Conservation (phyloP, 1,140 invertebrate species). For the Samia ricini region DNA sequence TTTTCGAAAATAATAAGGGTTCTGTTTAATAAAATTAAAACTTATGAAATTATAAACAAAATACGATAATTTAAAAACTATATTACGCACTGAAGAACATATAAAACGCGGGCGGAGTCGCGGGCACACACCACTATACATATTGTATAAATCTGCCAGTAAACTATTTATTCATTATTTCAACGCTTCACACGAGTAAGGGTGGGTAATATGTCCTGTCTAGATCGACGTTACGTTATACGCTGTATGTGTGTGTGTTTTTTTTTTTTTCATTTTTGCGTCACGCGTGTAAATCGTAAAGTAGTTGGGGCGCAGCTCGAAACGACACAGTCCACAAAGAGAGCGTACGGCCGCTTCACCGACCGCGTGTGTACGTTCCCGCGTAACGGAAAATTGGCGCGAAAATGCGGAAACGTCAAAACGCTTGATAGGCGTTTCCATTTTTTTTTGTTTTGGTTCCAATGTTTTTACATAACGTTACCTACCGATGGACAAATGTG, state of each 20-base stretch:
- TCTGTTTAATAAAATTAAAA: too few species aligned
- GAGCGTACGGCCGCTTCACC: conserved; percentile 58
- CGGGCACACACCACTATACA: too few species aligned
- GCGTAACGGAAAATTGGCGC: conserved; percentile 66
- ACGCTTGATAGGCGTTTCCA: conserved; percentile 47
- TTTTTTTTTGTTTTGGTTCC: conserved; percentile 31
- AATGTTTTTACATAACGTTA: conserved; percentile 6
- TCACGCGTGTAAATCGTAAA: conserved; percentile 68
- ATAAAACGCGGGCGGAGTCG: too few species aligned
- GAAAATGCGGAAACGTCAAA: conserved; percentile 67
- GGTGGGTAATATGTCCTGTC: conserved; percentile 3
- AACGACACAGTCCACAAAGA: conserved; percentile 53
- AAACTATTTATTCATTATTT: not conserved
- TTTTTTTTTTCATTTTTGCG: conserved; percentile 53
- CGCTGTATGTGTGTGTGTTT: too few species aligned
- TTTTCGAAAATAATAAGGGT: too few species aligned
- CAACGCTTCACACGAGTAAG: not conserved
- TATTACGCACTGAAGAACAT: too few species aligned
- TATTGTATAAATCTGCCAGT: not conserved
- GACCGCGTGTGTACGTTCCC: conserved; percentile 39
- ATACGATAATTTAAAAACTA: too few species aligned
- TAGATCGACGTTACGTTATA: not conserved
- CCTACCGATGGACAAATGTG: conserved; percentile 34
- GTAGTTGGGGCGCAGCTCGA: conserved; percentile 48
- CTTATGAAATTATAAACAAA: too few species aligned